Conservation (phyloP, 2,888 invertebrate species). For the Ectemnius continuus region DNA sequence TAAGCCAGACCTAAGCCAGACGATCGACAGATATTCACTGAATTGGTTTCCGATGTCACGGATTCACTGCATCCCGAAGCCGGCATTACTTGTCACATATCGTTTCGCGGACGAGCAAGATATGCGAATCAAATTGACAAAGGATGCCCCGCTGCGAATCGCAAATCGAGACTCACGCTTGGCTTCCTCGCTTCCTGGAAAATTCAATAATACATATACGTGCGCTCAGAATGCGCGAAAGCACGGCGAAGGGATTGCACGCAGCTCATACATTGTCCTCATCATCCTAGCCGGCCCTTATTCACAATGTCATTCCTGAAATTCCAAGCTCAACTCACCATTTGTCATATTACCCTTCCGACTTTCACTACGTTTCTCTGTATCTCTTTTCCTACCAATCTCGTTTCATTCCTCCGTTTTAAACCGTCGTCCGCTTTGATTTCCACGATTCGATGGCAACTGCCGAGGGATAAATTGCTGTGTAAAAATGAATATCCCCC, state of each 20-base stretch:
- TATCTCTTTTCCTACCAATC: neutral
- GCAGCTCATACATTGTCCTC: neutral
- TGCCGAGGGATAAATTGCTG: no score
- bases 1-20: no score
- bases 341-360: conserved; percentile 3
- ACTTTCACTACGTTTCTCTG: neutral
- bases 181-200: neutral
- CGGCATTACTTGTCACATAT: no score
- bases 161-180: neutral
- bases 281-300: conserved; percentile 5
- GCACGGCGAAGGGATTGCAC: neutral
- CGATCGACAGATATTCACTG: no score
- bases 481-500: no score
- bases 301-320: conserved; percentile 9
- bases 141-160: neutral
- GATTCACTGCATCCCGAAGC: no score
- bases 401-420: no score
- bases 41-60: no score
- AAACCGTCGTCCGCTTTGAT: no score
- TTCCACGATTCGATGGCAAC: no score
- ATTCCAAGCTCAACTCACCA: neutral
- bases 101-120: conserved; percentile 20
- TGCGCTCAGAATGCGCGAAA: neutral
- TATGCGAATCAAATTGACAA: conserved; percentile 33
- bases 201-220: conserved; percentile 20